phyloP scores from a whole-genome alignment of 1,140 invertebrate species.

The Drosophila nasuta region DNA sequence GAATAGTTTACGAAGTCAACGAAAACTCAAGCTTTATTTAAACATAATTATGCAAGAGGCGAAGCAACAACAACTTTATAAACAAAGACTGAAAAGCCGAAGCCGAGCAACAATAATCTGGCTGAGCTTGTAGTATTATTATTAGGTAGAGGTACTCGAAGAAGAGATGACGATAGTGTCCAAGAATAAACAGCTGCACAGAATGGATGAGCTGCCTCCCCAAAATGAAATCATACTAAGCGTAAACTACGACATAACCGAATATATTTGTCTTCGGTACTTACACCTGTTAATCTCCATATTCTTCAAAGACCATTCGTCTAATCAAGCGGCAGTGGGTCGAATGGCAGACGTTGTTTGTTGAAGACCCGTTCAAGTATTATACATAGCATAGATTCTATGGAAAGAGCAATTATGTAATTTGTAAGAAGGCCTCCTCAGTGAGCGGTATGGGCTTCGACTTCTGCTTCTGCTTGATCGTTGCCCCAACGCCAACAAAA shows the following conservation, averaged over 20 bases:
- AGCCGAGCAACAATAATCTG: not conserved
- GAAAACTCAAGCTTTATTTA: not conserved
- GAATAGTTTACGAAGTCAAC: not conserved
- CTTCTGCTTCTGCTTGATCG: not conserved
- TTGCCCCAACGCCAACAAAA: conserved; percentile 5
- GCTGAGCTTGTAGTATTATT: not conserved
- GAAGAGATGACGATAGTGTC: conserved; percentile 18
- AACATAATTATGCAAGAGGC: not conserved
- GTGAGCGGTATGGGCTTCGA: not conserved
- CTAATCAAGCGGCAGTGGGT: not conserved
- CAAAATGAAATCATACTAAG: conserved; percentile 16
- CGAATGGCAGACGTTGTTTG: not conserved
- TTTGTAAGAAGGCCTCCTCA: conserved; percentile 3
- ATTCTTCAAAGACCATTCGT: not conserved
- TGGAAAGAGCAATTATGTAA: conserved; percentile 21
- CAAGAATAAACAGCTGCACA: conserved; percentile 25
- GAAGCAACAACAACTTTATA: too few relatives aligned
- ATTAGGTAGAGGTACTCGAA: conserved; percentile 1
- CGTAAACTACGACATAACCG: not conserved
- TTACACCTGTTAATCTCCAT: conserved; percentile 10
- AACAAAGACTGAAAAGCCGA: too few relatives aligned
- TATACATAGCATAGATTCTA: conserved; percentile 5
- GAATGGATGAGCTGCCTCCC: not conserved
- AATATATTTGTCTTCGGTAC: conserved; percentile 1
- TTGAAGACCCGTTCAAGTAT: not conserved